Conservation (phyloP, 2,113 vertebrate genomes). For the Lagenorhynchus albirostris region DNA sequence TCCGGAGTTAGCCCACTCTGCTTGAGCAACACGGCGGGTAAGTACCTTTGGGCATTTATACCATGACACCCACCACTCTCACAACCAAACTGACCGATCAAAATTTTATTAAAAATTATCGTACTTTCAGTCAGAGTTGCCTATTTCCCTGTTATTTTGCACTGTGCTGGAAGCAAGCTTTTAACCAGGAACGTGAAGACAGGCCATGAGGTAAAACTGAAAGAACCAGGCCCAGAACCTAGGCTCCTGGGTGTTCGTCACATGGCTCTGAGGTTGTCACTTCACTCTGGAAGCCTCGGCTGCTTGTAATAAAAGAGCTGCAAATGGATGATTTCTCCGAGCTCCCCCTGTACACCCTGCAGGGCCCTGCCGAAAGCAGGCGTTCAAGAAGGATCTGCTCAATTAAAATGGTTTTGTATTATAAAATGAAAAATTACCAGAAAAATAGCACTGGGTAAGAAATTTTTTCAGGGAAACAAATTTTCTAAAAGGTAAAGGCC, state of each 20-base stretch:
- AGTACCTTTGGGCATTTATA: fast-evolving
- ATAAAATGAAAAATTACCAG: background rate
- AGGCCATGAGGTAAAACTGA: fast-evolving
- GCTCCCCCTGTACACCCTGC: fast-evolving
- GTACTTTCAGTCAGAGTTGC: background rate
- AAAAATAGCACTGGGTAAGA: background rate
- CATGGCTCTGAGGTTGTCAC: background rate
- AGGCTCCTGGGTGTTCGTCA: background rate
- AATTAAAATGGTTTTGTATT: background rate
- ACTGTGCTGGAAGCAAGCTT: background rate
- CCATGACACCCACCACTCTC: fast-evolving
- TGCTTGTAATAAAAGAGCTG: background rate
- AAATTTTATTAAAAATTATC: fast-evolving
- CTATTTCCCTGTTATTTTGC: background rate
- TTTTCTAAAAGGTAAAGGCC: background rate
- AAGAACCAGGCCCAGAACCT: background rate
- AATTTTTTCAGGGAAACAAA: background rate
- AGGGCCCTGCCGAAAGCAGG: background rate
- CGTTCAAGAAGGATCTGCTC: background rate
- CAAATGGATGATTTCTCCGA: background rate
- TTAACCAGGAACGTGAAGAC: background rate
- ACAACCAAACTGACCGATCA: background rate
- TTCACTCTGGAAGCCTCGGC: background rate
- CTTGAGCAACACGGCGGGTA: fast-evolving
- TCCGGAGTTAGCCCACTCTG: fast-evolving